Evolutionary conservation across 2,797 vertebrate species (phyloP), one percentile per base, ranked within the genome.

Genomic region (Sebastes aleutianus): DNA sequence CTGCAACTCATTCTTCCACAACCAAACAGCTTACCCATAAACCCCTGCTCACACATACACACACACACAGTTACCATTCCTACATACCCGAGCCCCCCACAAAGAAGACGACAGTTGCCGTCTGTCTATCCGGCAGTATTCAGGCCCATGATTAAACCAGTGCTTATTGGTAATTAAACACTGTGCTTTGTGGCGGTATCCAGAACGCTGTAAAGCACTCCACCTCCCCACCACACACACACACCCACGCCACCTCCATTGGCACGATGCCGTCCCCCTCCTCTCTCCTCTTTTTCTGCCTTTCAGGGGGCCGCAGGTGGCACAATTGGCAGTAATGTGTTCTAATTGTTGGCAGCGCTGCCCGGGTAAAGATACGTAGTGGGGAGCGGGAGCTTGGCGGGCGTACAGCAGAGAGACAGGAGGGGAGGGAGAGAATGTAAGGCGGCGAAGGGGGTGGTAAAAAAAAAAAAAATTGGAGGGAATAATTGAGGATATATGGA

Each of bases 111-210:
- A 90, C 88, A 89, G 86, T 87, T 87, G 79, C 90, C 90, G 80
- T 83, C 79, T 83, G 86, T 89, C 88, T 83, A 83, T 89, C 84
- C 85, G 4, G 76, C 81, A 87, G 86, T 32, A 92, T 89, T 89
- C 83, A 87, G 87, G 85, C 74, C 74, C 59, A 89, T 92, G 93
- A 95, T 95, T 95, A 95, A 94, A 95, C 93, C 91, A 86, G 92
- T 74, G 91, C 92, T 95, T 94, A 93, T 93, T 95, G 93, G 91
- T 95, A 96, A 96, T 96, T 95, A 95, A 96, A 94, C 95, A 94
- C 78, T 90, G 88, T 76, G 93, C 91, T 95, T 92, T 93, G 94
- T 92, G 91, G 88, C 86, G 78, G 90, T 85, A 91, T 93, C 88
- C 90, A 93, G 85, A 85, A 92, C 64, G 89, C 86, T 90, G 90